Percentiles rank a stretch among this genome's conserved stretches.
Evolutionary conservation across 2,113 vertebrate species (phyloP).

Genomic region (Eptesicus fuscus): DNA sequence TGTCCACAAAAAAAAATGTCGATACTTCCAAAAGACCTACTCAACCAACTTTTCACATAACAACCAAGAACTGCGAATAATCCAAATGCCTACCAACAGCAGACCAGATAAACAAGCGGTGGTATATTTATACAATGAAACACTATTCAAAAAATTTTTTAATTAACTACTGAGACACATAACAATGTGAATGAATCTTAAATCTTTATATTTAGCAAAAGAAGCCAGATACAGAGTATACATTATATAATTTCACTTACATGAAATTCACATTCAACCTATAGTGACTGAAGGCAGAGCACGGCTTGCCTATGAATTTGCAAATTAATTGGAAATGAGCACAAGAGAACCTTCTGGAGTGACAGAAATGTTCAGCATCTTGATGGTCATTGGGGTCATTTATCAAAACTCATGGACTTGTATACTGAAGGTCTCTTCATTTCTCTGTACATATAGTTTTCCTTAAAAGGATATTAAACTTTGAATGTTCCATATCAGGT

Average conservation of each 20-base stretch:
- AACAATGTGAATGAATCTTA: background rate
- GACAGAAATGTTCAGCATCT: background rate
- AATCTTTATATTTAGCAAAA: background rate
- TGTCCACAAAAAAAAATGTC: background rate
- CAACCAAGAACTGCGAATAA: constrained; percentile 21
- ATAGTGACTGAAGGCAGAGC: background rate
- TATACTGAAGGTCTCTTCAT: background rate
- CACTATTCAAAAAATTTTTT: background rate
- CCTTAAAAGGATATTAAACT: background rate
- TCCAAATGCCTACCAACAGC: background rate
- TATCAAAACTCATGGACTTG: background rate
- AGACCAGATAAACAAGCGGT: background rate
- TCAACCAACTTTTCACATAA: background rate
- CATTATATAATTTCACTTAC: background rate
- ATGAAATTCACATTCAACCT: background rate
- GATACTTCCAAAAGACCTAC: background rate
- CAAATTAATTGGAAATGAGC: background rate
- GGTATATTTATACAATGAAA: background rate
- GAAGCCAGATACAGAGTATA: background rate
- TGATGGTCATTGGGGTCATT: background rate
- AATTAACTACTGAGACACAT: background rate
- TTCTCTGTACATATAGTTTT: background rate
- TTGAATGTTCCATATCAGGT: background rate
- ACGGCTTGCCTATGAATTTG: background rate
- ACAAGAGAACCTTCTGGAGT: background rate